Evolutionary conservation across 2,797 vertebrate genomes (phyloP).

Genomic region (Pachyuromys duprasi): DNA sequence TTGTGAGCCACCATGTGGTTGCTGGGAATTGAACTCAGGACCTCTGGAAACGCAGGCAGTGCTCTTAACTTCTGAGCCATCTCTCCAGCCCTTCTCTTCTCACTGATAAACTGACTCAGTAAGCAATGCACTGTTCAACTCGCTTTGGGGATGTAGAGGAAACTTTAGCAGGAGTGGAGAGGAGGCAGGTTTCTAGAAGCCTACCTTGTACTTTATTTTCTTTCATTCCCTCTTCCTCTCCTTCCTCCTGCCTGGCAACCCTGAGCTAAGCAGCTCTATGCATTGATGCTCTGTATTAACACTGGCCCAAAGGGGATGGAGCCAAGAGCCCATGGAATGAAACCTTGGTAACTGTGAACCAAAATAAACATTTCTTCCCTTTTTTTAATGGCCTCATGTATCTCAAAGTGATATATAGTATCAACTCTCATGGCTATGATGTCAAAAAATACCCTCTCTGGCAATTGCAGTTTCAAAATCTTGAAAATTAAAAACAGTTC

Average conservation of each 20-base stretch:
- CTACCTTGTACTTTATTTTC: neutral
- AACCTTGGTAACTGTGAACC: neutral
- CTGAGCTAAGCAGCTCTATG: neutral
- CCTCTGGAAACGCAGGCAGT: too few relatives aligned
- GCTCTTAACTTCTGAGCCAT: too few relatives aligned
- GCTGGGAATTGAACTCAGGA: too few relatives aligned
- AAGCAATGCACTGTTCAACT: neutral
- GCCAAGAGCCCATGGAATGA: neutral
- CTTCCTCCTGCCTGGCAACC: too few relatives aligned
- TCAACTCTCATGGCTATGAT: neutral
- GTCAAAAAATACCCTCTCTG: neutral
- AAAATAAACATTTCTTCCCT: neutral
- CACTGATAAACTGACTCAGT: neutral
- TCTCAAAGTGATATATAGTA: too few relatives aligned
- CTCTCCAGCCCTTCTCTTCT: too few relatives aligned
- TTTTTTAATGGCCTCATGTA: neutral
- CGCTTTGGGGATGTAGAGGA: neutral
- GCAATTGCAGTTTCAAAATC: neutral
- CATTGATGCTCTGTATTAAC: neutral
- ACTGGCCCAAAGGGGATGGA: too few relatives aligned
- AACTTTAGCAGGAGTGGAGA: neutral
- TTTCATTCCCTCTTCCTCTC: neutral
- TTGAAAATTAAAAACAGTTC: neutral
- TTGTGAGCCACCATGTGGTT: too few relatives aligned
- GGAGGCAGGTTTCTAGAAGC: neutral